These are phyloP conservation scores for Erinaceus europaeus DNA, from an alignment of 2,113 vertebrate species.

Conservation along the genomic window DNA sequence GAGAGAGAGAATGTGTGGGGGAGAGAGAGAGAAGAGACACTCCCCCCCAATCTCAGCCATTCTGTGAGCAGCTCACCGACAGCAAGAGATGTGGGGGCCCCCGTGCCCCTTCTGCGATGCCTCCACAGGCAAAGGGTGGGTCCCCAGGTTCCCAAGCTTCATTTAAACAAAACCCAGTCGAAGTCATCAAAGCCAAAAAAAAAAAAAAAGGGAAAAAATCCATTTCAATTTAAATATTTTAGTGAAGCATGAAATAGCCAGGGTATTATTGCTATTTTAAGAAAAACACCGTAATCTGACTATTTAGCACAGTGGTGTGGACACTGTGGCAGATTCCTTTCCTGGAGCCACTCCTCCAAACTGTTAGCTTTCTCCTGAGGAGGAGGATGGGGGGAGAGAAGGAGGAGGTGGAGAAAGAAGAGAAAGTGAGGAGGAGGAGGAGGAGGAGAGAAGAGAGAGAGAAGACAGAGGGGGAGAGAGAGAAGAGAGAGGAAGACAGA, in stretches of 20 bases:
- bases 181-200: constrained; percentile 18
- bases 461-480: too few species aligned
- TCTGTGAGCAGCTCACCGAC: background rate
- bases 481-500: background rate
- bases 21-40: background rate
- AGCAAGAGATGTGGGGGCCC: background rate
- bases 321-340: too few species aligned
- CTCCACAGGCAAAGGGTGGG: background rate
- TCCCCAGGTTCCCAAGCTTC: background rate
- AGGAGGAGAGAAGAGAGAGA: background rate
- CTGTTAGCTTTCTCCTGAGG: too few species aligned
- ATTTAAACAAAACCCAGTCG: constrained; percentile 40
- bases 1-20: too few species aligned
- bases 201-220: too few species aligned
- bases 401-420: too few species aligned
- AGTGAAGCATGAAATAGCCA: constrained; percentile 60
- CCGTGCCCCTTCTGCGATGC: too few species aligned
- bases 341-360: too few species aligned
- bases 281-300: too few species aligned
- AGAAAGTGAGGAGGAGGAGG: too few species aligned
- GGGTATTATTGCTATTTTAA: constrained; percentile 59
- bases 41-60: background rate
- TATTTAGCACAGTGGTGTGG: too few species aligned
- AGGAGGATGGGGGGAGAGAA: background rate
- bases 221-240: constrained; percentile 66